Evolutionary conservation across 1,140 invertebrate genomes (phyloP), one percentile per base, ranked within the genome.

Genomic region (Drosophila varians): DNA sequence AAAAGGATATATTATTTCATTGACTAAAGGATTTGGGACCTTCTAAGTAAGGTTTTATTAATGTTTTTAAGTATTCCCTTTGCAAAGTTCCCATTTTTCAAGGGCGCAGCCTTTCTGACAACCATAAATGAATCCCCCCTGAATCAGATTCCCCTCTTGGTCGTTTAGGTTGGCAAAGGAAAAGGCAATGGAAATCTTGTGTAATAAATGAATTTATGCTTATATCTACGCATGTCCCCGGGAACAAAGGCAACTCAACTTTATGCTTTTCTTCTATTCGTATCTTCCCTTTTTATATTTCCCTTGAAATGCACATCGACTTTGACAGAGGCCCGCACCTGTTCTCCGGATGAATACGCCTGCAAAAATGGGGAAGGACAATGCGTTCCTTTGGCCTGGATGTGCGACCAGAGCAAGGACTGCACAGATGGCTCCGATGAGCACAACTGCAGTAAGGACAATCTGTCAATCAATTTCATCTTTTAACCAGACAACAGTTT

Each of bases 371-470:
- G 93, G 64, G 93, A 93, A 53, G 96, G 96, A 43, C 95, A 97
- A 92, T 98, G 97, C 91, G 95, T 98, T 60, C 96, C 96, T 51
- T 93, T 97, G 74, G 95, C 95, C 31, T 98, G 97, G 97, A 96
- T 97, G 93, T 98, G 97, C 91, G 97, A 98, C 92, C 95, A 95
- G 89, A 95, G 95, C 90, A 91, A 93, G 25, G 97, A 98, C 93
- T 98, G 97, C 93, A 94, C 94, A 52, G 96, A 98, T 92, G 96
- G 94, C 74, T 97, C 96, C 70, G 97, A 98, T 92, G 96, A 97
- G 90, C 94, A 94, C 92, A 94, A 94, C 92, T 97, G 96, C 94
- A 97, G 96, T 97, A 96, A 96, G 96, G 26, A 46, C 25, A 51
- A 45, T 1, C n/a, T 8, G 16, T 18, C 92, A 76, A 56, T 76